These are phyloP conservation scores for Falco rusticolus DNA, from an alignment of 2,797 vertebrate genomes.

Conservation along the genomic window DNA sequence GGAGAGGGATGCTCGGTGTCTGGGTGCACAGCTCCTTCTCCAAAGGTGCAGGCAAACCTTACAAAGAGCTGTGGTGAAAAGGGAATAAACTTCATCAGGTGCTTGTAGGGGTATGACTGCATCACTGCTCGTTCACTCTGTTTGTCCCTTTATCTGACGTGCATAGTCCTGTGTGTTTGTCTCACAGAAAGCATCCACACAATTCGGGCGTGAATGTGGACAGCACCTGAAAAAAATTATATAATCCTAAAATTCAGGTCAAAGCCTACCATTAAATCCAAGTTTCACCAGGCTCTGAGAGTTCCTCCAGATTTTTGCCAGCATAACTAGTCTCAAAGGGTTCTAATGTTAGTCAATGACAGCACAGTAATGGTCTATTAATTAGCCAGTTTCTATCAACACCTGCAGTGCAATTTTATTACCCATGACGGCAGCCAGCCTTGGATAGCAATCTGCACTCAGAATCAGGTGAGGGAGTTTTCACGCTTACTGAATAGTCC, in stretches of 20 bases:
- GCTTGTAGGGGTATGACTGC: background rate
- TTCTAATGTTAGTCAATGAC: conserved; percentile 19
- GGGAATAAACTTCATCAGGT: background rate
- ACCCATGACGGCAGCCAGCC: conserved; percentile 11
- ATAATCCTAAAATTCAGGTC: background rate
- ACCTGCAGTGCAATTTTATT: conserved; percentile 40
- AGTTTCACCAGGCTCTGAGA: background rate
- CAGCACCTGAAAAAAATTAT: background rate
- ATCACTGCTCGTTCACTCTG: background rate
- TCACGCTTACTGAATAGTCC: conserved; percentile 21
- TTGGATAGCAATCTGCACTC: background rate
- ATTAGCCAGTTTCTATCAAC: conserved; percentile 62
- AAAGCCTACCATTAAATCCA: background rate
- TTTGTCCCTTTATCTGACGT: background rate
- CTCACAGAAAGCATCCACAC: background rate
- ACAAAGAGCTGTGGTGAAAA: background rate
- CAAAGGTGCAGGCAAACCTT: background rate
- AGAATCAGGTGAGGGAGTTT: conserved; percentile 36
- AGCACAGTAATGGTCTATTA: conserved; percentile 60
- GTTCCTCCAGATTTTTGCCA: conserved; percentile 21
- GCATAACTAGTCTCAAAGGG: background rate
- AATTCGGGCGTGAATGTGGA: background rate
- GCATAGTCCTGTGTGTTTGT: background rate
- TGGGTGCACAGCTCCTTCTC: background rate
- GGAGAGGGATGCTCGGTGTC: background rate